Conservation (phyloP, 2,113 vertebrate genomes). For the Hypanus sabinus region DNA sequence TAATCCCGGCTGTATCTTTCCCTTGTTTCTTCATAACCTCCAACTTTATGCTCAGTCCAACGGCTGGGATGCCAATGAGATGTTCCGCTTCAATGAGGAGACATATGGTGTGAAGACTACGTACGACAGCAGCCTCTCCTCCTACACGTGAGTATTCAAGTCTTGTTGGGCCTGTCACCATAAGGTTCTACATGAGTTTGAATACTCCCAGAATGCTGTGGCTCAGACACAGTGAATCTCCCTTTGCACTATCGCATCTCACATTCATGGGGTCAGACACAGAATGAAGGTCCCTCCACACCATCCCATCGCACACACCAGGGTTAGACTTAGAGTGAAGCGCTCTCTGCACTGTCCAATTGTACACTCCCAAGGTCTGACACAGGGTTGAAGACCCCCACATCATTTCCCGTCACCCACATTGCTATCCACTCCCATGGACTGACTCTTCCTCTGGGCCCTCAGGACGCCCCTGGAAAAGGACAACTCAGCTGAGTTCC, state of each 20-base stretch:
- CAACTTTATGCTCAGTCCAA: conserved; percentile 63
- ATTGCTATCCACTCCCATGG: too few species aligned
- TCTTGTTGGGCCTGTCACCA: too few species aligned
- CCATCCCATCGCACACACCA: too few species aligned
- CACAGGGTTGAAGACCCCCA: neutral
- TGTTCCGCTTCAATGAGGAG: conserved; percentile 86
- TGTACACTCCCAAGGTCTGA: neutral
- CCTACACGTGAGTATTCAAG: conserved; percentile 74
- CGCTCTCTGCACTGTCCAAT: too few species aligned
- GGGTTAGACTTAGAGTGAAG: too few species aligned
- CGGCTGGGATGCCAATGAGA: conserved; percentile 87
- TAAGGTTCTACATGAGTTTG: too few species aligned
- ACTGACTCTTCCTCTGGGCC: neutral
- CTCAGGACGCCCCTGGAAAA: conserved; percentile 75
- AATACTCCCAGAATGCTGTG: too few species aligned
- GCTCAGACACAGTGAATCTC: too few species aligned
- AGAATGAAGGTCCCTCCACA: too few species aligned
- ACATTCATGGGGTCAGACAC: neutral
- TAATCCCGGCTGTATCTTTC: too few species aligned
- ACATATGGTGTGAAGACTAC: conserved; percentile 85
- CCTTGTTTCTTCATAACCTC: neutral
- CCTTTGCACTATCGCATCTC: too few species aligned
- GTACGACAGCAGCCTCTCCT: conserved; percentile 80
- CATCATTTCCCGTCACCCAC: neutral
- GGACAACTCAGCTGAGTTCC: conserved; percentile 70